phyloP scores from a whole-genome alignment of 2,797 vertebrate genomes.

The Clarias laeviceps region DNA sequence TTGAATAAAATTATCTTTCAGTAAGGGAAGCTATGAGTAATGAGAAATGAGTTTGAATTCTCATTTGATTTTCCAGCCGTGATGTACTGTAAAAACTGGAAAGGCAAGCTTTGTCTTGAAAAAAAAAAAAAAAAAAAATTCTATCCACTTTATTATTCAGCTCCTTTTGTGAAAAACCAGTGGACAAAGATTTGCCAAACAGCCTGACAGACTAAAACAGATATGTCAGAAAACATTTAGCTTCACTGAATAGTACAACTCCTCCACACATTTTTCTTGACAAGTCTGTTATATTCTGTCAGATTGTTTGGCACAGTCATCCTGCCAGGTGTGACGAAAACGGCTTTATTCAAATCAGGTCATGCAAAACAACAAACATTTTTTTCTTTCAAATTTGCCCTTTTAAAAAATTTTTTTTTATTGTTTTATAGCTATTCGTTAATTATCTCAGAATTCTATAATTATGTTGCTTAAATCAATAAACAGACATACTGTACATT shows the following conservation, averaged over 20 bases:
- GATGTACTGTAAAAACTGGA: background rate
- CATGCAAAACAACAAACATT: background rate
- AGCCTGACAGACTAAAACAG: conserved; percentile 1
- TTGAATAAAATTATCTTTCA: too few relatives aligned
- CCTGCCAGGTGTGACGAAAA: background rate
- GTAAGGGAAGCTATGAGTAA: too few relatives aligned
- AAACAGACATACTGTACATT: background rate
- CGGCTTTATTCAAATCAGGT: background rate
- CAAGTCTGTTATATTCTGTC: background rate
- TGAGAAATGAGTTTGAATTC: background rate
- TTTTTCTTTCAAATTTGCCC: background rate
- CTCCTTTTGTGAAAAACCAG: background rate
- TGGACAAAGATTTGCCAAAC: background rate
- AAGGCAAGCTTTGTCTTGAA: too few relatives aligned
- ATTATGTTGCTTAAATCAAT: background rate
- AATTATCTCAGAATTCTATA: background rate
- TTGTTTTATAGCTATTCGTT: background rate
- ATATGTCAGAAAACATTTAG: conserved; percentile 6
- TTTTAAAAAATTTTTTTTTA: too few relatives aligned
- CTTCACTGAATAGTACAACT: background rate
- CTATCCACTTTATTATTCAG: background rate
- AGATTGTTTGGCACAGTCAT: background rate
- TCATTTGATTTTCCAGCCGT: background rate
- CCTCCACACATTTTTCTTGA: background rate
- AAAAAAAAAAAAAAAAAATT: too few relatives aligned